These are phyloP conservation scores for Notolepis coatsorum DNA, from an alignment of 2,797 vertebrate genomes.

Conservation along the genomic window DNA sequence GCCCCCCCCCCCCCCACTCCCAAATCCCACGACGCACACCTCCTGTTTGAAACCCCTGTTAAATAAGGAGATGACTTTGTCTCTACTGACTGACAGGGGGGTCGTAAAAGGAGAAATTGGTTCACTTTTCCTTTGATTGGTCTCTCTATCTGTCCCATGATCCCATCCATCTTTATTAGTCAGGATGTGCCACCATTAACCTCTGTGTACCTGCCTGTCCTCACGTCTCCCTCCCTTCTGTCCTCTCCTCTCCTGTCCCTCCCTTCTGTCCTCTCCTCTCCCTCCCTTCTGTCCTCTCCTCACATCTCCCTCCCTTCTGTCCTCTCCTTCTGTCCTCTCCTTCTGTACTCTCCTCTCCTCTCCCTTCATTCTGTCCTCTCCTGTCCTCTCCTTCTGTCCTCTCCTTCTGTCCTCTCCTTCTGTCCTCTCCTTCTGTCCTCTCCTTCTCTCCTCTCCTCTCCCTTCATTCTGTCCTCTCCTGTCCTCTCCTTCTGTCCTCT, in stretches of 20 bases:
- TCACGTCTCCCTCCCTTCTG: too few species aligned
- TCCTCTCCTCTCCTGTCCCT: slow-evolving; percentile 73
- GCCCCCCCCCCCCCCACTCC: too few species aligned
- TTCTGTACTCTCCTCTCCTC: too few species aligned
- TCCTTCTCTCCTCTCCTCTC: too few species aligned
- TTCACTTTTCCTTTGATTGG: slow-evolving; percentile 38
- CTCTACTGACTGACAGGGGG: slow-evolving; percentile 50
- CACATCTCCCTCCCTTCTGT: neutral
- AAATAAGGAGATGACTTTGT: slow-evolving; percentile 78
- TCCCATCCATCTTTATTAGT: slow-evolving; percentile 77
- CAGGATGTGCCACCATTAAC: slow-evolving; percentile 45
- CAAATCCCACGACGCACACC: slow-evolving; percentile 84
- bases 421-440: too few species aligned
- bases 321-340: neutral
- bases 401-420: too few species aligned
- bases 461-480: slow-evolving; percentile 9
- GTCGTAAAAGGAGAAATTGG: slow-evolving; percentile 35
- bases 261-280: slow-evolving; percentile 3
- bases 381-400: too few species aligned
- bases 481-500: neutral
- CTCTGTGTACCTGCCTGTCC: too few species aligned
- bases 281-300: neutral
- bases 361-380: too few species aligned
- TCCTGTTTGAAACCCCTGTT: slow-evolving; percentile 86
- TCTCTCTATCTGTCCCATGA: slow-evolving; percentile 49